Conservation (phyloP, 1,140 invertebrate genomes). For the Microplitis mediator region DNA sequence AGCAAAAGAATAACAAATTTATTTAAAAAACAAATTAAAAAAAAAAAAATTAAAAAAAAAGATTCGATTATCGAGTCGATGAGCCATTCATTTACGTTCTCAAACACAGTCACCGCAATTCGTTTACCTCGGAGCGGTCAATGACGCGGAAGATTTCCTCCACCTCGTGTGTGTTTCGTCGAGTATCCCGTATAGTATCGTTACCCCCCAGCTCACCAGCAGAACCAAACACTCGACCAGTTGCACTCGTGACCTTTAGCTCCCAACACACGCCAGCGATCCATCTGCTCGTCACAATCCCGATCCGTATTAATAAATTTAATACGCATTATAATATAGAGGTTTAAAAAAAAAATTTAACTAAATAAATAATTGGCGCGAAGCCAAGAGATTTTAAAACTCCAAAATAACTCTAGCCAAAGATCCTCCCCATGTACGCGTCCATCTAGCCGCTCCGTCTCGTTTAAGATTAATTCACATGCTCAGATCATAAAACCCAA, state of each 20-base stretch:
- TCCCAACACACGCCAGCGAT: conserved; percentile 48
- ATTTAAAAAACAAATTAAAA: not conserved
- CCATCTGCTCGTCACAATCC: conserved; percentile 12
- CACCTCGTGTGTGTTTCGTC: not conserved
- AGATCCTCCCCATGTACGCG: not conserved
- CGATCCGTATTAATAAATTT: too few species aligned
- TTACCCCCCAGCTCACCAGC: not conserved
- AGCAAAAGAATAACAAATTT: conserved; percentile 10
- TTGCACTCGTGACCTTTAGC: conserved; percentile 29
- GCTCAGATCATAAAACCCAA: not conserved
- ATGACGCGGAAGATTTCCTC: conserved; percentile 24
- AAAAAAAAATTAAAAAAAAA: conserved; percentile 2
- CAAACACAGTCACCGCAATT: conserved; percentile 13
- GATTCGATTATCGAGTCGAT: conserved; percentile 24
- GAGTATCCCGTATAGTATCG: too few species aligned
- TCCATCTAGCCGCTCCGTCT: conserved; percentile 51
- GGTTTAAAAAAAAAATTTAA: too few species aligned
- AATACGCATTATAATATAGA: too few species aligned
- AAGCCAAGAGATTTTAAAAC: too few species aligned
- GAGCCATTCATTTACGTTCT: conserved; percentile 18
- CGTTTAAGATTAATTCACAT: conserved; percentile 47
- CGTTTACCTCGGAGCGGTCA: conserved; percentile 17
- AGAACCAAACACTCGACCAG: not conserved
- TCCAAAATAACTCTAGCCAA: not conserved
- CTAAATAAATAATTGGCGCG: too few species aligned